Base-by-base conservation (phyloP, 2,113 vertebrate species). In the Pelodiscus sinensis region DNA sequence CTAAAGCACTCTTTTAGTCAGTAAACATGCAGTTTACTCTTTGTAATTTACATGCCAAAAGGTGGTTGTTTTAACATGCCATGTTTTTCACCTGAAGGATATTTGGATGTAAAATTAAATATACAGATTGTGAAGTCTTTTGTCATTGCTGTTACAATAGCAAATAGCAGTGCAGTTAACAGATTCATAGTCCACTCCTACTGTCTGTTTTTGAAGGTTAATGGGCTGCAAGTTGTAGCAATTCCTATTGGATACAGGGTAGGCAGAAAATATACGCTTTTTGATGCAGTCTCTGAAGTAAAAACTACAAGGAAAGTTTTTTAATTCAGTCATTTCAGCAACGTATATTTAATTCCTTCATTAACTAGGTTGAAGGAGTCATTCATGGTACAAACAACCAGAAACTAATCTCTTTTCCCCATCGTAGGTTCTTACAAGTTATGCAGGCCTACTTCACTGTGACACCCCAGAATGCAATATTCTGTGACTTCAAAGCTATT, bases 361-460 rank as follows among this genome's bases (percentile, higher is more conserved):
- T 81, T 93, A 93, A 51, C 83, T 79, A 84, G 81, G 84, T 80
- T 82, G 73, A 85, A 95, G 56, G 54, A 82, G 54, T 9, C 94
- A 85, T 25, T 87, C 27, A 79, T 73, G 79, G 35, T 93, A 27
- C 65, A 90, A 84, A 62, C 71, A 92, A 86, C 85, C 86, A 90
- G 96, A 83, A 93, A 81, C 81, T 95, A 94, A 93, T n/a, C 15
- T 88, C 90, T 93, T 95, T 92, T 94, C 94, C 94, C 90, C 15
- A 0, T 96, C 95, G 60, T 96, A 96, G 96, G 95, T 97, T 65
- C 92, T 96, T 94, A 96, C 92, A 79, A 0, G 35, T 92, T 96
- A 52, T 90, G 79, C 88, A 96, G 92, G 96, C 90, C 94, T 93
- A 82, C 95, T 97, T 60, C 79, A 89, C 90, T 93, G 88, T 0